Base-by-base conservation (phyloP, 1,140 invertebrate genomes). In the Anoplolepis gracilipes region DNA sequence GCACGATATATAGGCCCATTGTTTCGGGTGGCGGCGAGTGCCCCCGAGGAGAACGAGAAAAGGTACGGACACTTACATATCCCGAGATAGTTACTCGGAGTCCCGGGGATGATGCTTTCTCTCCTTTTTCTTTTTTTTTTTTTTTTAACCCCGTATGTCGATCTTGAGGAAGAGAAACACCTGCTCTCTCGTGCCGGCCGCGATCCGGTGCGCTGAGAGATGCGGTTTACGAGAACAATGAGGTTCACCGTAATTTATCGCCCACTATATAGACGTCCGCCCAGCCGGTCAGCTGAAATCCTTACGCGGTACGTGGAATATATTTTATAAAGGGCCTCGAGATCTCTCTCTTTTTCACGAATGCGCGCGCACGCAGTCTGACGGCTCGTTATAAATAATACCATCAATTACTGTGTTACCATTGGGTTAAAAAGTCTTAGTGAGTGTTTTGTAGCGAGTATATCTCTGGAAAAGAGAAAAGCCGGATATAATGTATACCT, bases 1-100 rank as follows among this genome's bases (percentile, higher is more conserved):
- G 88, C 92, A 92, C 88, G 87, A 93, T 93, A 93, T 93, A 93
- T 92, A 93, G 92, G 69, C 78, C 89, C 92, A 92, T 93, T 93
- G 93, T 93, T 92, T 90, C 87, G 76, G 64, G 39, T 77, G 59
- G 73, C 77, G 77, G 84, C 46, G 86, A 84, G 62, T 59, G 36
- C 22, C 46, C 64, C 28, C 79, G 55, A 61, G 75, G 75, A 62
- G 46, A 79, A 64, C 70, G 72, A 79, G 79, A 49, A 49, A 85
- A 46, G 46, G 33, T 82, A 86, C 78, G 33, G 36, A 42, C 59
- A 49, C 77, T 72, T 84, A 49, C 81, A 30, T 65, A 77, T 55
- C 6, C 61, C 28, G 30, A 28, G 28, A 30, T 49, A 25, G 19
- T 49, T 49, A 49, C 46, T 19, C 46, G 42, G 42, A 46, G 42